phyloP scores from a whole-genome alignment of 1,140 invertebrate genomes.

The Choristoneura fumiferana region DNA sequence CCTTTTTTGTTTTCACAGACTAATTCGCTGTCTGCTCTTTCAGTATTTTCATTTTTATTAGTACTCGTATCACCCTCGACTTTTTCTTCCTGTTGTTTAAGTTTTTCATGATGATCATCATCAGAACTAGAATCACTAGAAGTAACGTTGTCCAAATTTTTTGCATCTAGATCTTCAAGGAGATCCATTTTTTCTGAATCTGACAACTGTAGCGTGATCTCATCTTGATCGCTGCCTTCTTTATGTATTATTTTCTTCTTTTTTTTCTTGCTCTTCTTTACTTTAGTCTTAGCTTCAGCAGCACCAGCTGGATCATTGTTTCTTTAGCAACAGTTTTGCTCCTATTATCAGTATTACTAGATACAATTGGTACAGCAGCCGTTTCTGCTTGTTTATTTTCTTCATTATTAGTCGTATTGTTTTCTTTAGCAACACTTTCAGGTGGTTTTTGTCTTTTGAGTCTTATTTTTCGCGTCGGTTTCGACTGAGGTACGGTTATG shows the following conservation, averaged over 20 bases:
- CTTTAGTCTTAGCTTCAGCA: slow-evolving; percentile 35
- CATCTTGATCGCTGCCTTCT: slow-evolving; percentile 65
- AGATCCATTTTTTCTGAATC: slow-evolving; percentile 77
- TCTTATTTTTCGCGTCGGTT: slow-evolving; percentile 63
- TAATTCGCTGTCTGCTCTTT: too few relatives aligned
- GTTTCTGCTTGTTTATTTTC: slow-evolving; percentile 4
- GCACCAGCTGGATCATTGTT: slow-evolving; percentile 7
- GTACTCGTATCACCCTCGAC: background rate
- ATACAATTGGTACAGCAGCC: too few relatives aligned
- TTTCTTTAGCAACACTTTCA: slow-evolving; percentile 24
- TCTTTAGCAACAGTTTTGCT: slow-evolving; percentile 3
- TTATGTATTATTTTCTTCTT: slow-evolving; percentile 51
- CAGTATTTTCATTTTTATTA: too few relatives aligned
- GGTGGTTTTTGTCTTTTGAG: slow-evolving; percentile 59
- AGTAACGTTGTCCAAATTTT: slow-evolving; percentile 42
- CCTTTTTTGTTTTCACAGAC: background rate
- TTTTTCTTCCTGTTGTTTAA: background rate
- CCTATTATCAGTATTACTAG: background rate
- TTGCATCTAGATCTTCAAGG: slow-evolving; percentile 62
- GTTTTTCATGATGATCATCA: slow-evolving; percentile 25
- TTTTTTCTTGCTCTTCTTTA: slow-evolving; percentile 51
- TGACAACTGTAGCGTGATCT: slow-evolving; percentile 71
- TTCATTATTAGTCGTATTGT: slow-evolving; percentile 9
- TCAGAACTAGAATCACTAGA: slow-evolving; percentile 34
- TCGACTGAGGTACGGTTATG: slow-evolving; percentile 55